phyloP scores from a whole-genome alignment of 2,888 invertebrate species.

The Nebria salina region DNA sequence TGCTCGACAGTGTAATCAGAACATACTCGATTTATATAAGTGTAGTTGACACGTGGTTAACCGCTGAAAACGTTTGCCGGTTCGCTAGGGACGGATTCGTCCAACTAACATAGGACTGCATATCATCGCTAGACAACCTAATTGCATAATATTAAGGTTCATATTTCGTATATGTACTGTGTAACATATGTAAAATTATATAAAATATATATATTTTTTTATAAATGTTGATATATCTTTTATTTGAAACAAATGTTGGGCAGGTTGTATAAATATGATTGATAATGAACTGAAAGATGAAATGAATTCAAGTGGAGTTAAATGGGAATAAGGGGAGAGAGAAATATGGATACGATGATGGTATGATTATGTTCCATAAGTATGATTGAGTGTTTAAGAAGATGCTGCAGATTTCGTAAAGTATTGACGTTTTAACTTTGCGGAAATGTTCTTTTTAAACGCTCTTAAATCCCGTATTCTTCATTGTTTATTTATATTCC shows the following conservation, averaged over 20 bases:
- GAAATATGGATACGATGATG: not conserved
- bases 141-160: not conserved
- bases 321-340: not conserved
- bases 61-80: conserved; percentile 1
- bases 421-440: not conserved
- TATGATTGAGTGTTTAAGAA: not conserved
- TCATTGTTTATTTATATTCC: too few relatives aligned
- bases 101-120: not conserved
- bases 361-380: not conserved
- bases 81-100: not conserved
- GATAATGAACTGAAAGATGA: not conserved
- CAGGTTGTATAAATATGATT: not conserved
- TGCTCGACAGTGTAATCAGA: conserved; percentile 29
- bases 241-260: too few relatives aligned
- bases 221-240: too few relatives aligned
- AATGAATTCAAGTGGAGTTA: not conserved
- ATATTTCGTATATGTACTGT: too few relatives aligned
- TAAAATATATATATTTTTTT: too few relatives aligned
- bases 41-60: conserved; percentile 41
- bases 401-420: not conserved
- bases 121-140: not conserved
- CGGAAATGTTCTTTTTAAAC: not conserved
- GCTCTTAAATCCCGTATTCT: too few relatives aligned
- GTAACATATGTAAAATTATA: too few relatives aligned
- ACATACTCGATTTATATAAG: conserved; percentile 37